phyloP scores from a whole-genome alignment of 2,113 vertebrate genomes.

The Corythornis cristatus region DNA sequence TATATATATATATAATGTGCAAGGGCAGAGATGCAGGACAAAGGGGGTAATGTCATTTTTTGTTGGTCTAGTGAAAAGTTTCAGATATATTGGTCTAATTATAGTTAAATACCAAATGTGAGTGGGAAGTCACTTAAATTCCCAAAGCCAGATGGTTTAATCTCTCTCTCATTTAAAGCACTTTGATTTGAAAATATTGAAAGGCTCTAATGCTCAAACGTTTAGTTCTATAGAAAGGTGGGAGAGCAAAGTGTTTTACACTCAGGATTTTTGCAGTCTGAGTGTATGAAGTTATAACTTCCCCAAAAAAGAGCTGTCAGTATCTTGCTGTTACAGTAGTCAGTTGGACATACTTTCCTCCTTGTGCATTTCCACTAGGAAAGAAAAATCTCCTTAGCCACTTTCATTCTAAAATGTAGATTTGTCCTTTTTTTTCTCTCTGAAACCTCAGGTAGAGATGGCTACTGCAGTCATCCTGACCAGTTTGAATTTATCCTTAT shows the following conservation, averaged over 20 bases:
- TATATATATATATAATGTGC: background rate
- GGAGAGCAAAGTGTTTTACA: background rate
- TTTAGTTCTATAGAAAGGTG: background rate
- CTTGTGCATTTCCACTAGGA: background rate
- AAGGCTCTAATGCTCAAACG: background rate
- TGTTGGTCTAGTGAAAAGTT: background rate
- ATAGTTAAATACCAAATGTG: background rate
- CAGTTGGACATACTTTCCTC: background rate
- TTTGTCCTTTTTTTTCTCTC: background rate
- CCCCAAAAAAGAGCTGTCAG: background rate
- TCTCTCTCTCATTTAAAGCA: slow-evolving; percentile 15
- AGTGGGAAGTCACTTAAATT: slow-evolving; percentile 15
- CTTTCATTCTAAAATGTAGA: background rate
- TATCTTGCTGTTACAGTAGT: background rate
- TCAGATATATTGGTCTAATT: background rate
- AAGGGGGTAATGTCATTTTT: background rate
- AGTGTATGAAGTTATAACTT: background rate
- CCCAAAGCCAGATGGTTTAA: slow-evolving; percentile 32
- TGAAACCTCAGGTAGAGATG: background rate
- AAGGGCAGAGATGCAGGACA: background rate
- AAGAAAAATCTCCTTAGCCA: background rate
- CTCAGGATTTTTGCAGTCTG: background rate
- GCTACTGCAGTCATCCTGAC: background rate
- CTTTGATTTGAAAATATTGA: background rate
- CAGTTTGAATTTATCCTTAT: background rate